phyloP scores from a whole-genome alignment of 2,113 vertebrate genomes.

The Lasiurus cinereus region DNA sequence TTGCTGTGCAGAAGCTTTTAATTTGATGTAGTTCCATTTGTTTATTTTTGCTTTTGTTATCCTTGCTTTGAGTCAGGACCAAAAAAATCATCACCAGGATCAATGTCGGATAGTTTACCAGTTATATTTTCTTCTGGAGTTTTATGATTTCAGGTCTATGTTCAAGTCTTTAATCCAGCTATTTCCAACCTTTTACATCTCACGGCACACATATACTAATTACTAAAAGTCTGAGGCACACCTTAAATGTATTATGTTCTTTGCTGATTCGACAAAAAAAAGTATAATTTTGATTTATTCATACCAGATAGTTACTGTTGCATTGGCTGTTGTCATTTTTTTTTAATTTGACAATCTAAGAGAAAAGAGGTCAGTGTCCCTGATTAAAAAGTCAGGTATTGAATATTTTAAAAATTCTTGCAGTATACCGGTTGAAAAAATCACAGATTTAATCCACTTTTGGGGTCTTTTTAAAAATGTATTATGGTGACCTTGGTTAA shows the following conservation, averaged over 20 bases:
- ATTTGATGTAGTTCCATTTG: background rate
- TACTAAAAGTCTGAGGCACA: background rate
- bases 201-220: too few species aligned
- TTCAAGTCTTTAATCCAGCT: background rate
- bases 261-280: background rate
- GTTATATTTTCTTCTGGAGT: background rate
- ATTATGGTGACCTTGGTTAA: too few species aligned
- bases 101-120: background rate
- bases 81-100: background rate
- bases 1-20: background rate
- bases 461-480: too few species aligned
- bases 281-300: background rate
- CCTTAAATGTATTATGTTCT: background rate
- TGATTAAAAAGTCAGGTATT: background rate
- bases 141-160: background rate
- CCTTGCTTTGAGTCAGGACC: background rate
- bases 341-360: background rate
- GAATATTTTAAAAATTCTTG: background rate
- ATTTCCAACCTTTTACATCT: background rate
- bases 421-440: background rate
- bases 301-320: background rate
- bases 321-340: background rate
- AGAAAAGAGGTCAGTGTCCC: background rate
- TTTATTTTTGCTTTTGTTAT: background rate
- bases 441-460: background rate